Evolutionary conservation across 2,888 invertebrate genomes (phyloP).

Genomic region (Eilema caniola): DNA sequence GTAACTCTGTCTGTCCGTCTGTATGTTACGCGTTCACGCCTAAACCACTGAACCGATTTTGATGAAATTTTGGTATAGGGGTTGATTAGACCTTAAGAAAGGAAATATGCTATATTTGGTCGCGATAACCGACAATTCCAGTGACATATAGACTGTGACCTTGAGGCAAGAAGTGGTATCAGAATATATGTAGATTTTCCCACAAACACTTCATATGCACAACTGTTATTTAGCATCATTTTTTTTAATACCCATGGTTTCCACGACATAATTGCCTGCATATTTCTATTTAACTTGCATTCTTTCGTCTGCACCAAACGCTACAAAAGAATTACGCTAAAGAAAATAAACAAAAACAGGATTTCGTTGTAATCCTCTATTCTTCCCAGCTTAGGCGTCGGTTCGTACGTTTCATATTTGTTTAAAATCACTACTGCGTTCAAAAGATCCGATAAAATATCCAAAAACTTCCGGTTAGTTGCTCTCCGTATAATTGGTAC

Average conservation of each 20-base stretch:
- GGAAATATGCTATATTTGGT: no score
- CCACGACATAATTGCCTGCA: constrained; percentile 37
- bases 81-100: no score
- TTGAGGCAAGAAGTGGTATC: background rate
- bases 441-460: constrained; percentile 77
- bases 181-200: background rate
- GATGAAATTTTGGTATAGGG: no score
- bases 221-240: background rate
- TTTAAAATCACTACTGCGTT: constrained; percentile 75
- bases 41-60: no score
- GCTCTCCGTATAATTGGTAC: constrained; percentile 78
- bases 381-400: constrained; percentile 75
- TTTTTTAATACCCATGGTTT: constrained; percentile 22
- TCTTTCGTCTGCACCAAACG: constrained; percentile 38
- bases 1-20: no score
- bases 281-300: constrained; percentile 42
- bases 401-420: constrained; percentile 78
- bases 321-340: constrained; percentile 77
- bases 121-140: no score
- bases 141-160: no score
- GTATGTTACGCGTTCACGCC: no score
- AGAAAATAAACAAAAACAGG: constrained; percentile 87
- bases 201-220: background rate
- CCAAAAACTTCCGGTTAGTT: constrained; percentile 82
- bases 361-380: constrained; percentile 82